Evolutionary conservation across 2,113 vertebrate species (phyloP).

Genomic region (Sus scrofa): T2T-Sscrofa CM000824.6:229143001-229143500

Average conservation of each 20-base stretch:
- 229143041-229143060: background rate
- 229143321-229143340: background rate
- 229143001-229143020: background rate
- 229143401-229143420: background rate
- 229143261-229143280: background rate
- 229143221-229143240: background rate
- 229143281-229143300: background rate
- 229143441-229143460: background rate
- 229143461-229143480: background rate
- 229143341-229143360: background rate
- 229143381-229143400: background rate
- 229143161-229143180: background rate
- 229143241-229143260: background rate
- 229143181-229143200: background rate
- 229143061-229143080: background rate
- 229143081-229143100: background rate
- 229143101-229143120: background rate
- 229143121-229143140: background rate
- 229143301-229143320: background rate
- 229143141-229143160: background rate
- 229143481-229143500: no score
- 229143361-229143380: background rate
- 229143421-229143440: no score
- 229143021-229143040: background rate
- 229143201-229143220: background rate